These are phyloP conservation scores for Poecilia wingei DNA, from an alignment of 2,797 vertebrate genomes.

Conservation along the genomic window DNA sequence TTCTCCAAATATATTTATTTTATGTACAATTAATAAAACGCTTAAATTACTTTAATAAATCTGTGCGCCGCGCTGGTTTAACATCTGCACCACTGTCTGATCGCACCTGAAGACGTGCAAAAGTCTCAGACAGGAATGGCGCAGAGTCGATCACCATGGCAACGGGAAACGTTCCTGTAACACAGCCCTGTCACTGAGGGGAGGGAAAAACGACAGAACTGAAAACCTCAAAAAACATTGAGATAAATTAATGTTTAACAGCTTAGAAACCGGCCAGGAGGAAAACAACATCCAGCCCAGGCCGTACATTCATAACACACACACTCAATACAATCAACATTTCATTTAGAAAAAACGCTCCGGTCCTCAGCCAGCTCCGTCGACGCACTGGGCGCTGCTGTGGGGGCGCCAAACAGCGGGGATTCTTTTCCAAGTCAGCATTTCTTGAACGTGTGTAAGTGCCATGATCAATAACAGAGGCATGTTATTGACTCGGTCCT, in stretches of 20 bases:
- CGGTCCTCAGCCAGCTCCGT: neutral
- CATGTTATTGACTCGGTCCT: no score
- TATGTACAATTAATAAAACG: conserved; percentile 5
- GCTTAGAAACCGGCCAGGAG: neutral
- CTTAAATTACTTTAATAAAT: neutral
- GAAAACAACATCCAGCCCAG: neutral
- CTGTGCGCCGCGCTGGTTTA: neutral
- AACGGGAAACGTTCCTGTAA: conserved; percentile 28
- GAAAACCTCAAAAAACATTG: conserved; percentile 48
- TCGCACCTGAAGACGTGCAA: conserved; percentile 22
- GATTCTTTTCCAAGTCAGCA: no score
- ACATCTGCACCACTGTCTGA: neutral
- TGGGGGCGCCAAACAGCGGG: no score
- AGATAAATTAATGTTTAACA: neutral
- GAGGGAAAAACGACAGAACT: conserved; percentile 53
- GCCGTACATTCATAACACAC: conserved; percentile 23
- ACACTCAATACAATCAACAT: conserved; percentile 24
- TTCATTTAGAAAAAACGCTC: conserved; percentile 6
- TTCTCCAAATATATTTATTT: neutral
- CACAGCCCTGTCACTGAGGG: conserved; percentile 66
- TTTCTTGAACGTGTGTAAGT: no score
- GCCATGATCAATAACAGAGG: no score
- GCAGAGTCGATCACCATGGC: conserved; percentile 29
- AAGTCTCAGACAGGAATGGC: conserved; percentile 6
- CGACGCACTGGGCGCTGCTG: no score